phyloP scores from a whole-genome alignment of 2,113 vertebrate genomes.

The Sciurus niger region DNA sequence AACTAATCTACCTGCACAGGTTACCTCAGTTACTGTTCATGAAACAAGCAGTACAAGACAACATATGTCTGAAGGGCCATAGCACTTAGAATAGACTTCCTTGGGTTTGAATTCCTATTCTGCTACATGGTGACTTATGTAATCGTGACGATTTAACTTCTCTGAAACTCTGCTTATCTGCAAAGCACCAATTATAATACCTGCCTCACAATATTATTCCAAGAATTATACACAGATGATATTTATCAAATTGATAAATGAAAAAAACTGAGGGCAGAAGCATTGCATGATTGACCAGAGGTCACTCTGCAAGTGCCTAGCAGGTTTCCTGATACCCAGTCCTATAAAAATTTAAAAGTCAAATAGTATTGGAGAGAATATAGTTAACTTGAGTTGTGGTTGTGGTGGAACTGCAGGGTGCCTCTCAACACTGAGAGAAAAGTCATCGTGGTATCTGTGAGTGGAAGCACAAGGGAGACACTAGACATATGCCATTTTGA shows the following conservation, averaged over 20 bases:
- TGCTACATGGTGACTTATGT: background rate
- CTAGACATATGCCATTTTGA: background rate
- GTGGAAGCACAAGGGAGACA: background rate
- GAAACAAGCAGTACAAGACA: background rate
- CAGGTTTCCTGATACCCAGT: background rate
- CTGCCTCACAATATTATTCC: background rate
- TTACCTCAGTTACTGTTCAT: background rate
- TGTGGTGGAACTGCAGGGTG: background rate
- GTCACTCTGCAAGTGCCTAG: background rate
- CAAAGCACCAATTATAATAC: background rate
- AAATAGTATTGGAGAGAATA: background rate
- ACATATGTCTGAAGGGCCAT: background rate
- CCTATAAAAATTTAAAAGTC: background rate
- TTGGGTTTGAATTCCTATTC: background rate
- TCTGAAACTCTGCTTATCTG: background rate
- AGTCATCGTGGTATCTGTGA: background rate
- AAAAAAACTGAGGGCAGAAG: background rate
- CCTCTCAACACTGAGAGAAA: background rate
- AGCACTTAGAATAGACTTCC: background rate
- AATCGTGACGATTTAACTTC: background rate
- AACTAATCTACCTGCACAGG: background rate
- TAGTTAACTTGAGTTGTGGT: background rate
- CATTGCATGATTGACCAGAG: background rate
- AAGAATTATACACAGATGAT: background rate
- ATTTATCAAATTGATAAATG: background rate